Percentiles rank a stretch among this genome's conserved stretches.
These are phyloP conservation scores for Augochlorella aurata DNA, from an alignment of 2,888 invertebrate species.

Conservation along the genomic window DNA sequence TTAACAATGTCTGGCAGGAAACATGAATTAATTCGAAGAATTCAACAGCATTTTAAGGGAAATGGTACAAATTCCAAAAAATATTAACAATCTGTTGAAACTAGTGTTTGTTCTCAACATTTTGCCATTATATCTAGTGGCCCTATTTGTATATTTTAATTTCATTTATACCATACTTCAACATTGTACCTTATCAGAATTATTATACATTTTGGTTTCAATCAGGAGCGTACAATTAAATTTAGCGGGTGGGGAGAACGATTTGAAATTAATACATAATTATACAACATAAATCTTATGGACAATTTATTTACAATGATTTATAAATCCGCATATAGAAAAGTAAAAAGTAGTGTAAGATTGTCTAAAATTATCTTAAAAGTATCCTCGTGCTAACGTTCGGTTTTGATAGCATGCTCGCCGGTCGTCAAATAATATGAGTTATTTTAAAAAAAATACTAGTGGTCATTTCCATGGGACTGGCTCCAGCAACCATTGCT, in stretches of 20 bases:
- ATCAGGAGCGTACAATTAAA: background rate
- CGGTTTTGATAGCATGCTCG: conserved; percentile 2
- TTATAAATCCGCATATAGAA: background rate
- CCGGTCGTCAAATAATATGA: background rate
- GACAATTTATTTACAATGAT: conserved; percentile 41
- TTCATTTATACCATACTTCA: too few species aligned
- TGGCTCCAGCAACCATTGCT: conserved; percentile 87
- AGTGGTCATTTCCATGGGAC: conserved; percentile 85
- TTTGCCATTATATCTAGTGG: background rate
- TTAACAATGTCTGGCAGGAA: conserved; percentile 47
- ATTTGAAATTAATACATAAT: background rate
- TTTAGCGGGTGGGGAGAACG: background rate
- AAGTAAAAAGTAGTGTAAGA: conserved; percentile 11
- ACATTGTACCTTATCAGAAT: too few species aligned
- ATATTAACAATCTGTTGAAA: background rate
- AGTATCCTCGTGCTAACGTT: conserved; percentile 10
- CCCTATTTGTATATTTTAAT: too few species aligned
- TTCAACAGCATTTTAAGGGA: conserved; percentile 21
- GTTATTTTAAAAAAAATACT: conserved; percentile 9
- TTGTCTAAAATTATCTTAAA: background rate
- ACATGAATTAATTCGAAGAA: conserved; percentile 43
- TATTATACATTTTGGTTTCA: background rate
- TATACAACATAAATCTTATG: background rate
- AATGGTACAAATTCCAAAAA: too few species aligned
- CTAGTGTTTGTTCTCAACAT: background rate